A percentile compares a stretch with the other conserved stretches of the same genome.
These are phyloP conservation scores for Tetrao urogallus DNA, from an alignment of 2,113 vertebrate genomes.

Conservation along the genomic window DNA sequence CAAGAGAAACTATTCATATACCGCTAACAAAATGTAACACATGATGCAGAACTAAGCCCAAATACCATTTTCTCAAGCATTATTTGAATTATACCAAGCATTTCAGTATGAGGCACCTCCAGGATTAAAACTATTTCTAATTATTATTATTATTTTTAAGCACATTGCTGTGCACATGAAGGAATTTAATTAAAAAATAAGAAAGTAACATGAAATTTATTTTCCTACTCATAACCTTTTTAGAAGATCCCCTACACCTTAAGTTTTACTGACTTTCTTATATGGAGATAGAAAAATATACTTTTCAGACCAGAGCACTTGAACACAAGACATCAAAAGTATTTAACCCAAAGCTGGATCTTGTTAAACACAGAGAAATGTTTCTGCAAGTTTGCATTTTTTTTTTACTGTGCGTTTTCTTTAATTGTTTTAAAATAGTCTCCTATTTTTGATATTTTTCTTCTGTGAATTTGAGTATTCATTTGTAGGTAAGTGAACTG, in stretches of 20 bases:
- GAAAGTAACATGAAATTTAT: neutral
- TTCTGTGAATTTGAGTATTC: neutral
- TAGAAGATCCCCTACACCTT: neutral
- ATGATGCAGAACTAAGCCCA: neutral
- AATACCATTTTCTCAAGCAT: neutral
- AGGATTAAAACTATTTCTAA: neutral
- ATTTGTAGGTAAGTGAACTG: neutral
- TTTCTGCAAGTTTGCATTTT: neutral
- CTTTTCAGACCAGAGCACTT: neutral
- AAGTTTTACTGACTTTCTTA: neutral
- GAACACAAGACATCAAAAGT: neutral
- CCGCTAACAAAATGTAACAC: neutral
- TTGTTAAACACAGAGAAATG: neutral
- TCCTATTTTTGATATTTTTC: neutral
- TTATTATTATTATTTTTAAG: neutral
- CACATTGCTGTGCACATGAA: neutral
- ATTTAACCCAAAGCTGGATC: neutral
- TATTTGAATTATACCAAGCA: neutral
- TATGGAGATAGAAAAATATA: neutral
- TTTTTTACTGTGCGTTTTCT: neutral
- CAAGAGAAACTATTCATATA: neutral
- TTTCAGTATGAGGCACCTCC: neutral
- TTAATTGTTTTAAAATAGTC: neutral
- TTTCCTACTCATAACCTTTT: neutral
- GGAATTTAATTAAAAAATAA: neutral